These are phyloP conservation scores for Phymatocera aterrima DNA, from an alignment of 2,888 invertebrate species.

Conservation along the genomic window DNA sequence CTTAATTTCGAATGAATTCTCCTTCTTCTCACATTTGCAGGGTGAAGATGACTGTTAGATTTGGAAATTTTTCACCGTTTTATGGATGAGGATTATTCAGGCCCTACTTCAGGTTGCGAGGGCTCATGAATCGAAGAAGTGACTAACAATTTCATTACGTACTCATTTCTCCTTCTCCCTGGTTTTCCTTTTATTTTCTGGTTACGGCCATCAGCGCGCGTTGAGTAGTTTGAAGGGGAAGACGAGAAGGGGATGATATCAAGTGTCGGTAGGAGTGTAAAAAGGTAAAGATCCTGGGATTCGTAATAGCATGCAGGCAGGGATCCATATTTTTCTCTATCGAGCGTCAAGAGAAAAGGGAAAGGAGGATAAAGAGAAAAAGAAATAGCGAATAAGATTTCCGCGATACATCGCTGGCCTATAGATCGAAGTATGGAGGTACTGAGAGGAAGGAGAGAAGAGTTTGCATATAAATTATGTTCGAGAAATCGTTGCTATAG, in stretches of 20 bases:
- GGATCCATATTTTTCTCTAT: neutral
- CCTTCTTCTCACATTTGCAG: too few relatives aligned
- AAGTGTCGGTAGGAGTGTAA: neutral
- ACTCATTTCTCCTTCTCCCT: neutral
- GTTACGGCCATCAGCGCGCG: neutral
- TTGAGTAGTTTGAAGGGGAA: conserved; percentile 13
- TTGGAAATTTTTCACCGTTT: too few relatives aligned
- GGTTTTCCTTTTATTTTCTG: neutral
- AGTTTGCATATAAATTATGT: conserved; percentile 41
- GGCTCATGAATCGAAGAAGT: conserved; percentile 15
- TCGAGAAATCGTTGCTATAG: conserved; percentile 13
- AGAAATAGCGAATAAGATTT: conserved; percentile 17
- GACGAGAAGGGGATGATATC: conserved; percentile 16
- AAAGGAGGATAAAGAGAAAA: too few relatives aligned
- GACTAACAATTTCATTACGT: conserved; percentile 31
- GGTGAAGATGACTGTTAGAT: too few relatives aligned
- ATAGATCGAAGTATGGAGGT: neutral
- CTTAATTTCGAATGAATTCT: too few relatives aligned
- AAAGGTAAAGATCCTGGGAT: neutral
- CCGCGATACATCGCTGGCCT: neutral
- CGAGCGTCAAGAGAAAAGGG: neutral
- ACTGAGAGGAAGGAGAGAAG: neutral
- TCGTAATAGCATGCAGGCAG: neutral
- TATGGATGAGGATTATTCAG: neutral
- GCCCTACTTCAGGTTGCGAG: neutral